Conservation (phyloP, 2,797 vertebrate genomes). For the Platyrinchus mystaceus region DNA sequence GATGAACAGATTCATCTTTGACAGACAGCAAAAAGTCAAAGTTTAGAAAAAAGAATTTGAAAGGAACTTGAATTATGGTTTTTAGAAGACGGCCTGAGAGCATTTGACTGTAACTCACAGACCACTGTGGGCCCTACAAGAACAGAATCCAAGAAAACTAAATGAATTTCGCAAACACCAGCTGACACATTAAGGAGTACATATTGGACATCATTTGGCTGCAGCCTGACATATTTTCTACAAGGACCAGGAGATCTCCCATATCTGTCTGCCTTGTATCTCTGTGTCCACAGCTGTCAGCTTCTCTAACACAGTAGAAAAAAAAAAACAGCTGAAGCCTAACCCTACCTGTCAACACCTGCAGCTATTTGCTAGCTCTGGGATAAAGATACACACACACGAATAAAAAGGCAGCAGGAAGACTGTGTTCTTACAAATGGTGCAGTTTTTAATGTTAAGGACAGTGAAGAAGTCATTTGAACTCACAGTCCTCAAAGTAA, state of each 20-base stretch:
- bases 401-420: background rate
- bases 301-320: background rate
- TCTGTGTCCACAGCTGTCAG: background rate
- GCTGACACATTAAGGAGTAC: background rate
- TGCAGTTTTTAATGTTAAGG: background rate
- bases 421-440: background rate
- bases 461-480: background rate
- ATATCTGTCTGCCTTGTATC: background rate
- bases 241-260: background rate
- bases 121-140: background rate
- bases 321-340: background rate
- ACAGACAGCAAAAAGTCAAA: background rate
- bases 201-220: background rate
- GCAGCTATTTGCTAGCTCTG: background rate
- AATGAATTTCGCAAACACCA: background rate
- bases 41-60: background rate
- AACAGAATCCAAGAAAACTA: background rate
- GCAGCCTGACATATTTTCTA: background rate
- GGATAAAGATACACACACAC: background rate
- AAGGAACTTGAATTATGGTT: background rate
- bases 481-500: background rate
- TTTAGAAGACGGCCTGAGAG: background rate
- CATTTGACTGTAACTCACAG: background rate
- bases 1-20: background rate
- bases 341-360: background rate